phyloP scores from a whole-genome alignment of 2,113 vertebrate species.

The Forbesichthys agassizii region DNA sequence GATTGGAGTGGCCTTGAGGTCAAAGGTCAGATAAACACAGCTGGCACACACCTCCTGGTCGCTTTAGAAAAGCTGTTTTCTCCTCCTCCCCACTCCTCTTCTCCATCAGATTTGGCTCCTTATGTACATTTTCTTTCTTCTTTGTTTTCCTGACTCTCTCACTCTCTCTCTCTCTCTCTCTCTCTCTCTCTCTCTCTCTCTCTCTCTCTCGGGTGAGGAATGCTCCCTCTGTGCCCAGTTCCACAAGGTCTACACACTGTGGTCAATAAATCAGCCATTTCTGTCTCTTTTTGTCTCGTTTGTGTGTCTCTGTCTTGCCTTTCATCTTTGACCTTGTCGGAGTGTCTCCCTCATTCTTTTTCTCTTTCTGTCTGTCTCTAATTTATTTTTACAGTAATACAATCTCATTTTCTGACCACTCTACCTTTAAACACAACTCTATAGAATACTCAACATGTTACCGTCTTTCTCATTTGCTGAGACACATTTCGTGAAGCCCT shows the following conservation, averaged over 20 bases:
- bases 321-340: constrained; percentile 42
- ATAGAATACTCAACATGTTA: too few relatives aligned
- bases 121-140: neutral
- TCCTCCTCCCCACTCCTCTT: constrained; percentile 3
- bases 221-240: constrained; percentile 52
- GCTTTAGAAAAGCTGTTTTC: constrained; percentile 44
- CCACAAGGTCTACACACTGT: constrained; percentile 49
- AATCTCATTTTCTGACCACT: too few relatives aligned
- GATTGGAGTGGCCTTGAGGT: constrained; percentile 68
- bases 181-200: constrained; percentile 3
- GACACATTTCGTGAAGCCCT: too few relatives aligned
- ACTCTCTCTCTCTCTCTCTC: neutral
- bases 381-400: too few relatives aligned
- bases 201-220: constrained; percentile 37
- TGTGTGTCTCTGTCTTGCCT: constrained; percentile 26
- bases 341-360: neutral
- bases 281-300: constrained; percentile 39
- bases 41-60: constrained; percentile 68
- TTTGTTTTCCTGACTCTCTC: constrained; percentile 19
- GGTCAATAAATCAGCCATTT: constrained; percentile 63
- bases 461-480: too few relatives aligned
- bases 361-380: neutral
- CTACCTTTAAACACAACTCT: too few relatives aligned
- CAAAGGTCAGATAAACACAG: constrained; percentile 81
- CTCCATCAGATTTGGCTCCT: neutral